Base-by-base conservation (phyloP, 2,797 vertebrate species). In the Cyclura pinguis region DNA sequence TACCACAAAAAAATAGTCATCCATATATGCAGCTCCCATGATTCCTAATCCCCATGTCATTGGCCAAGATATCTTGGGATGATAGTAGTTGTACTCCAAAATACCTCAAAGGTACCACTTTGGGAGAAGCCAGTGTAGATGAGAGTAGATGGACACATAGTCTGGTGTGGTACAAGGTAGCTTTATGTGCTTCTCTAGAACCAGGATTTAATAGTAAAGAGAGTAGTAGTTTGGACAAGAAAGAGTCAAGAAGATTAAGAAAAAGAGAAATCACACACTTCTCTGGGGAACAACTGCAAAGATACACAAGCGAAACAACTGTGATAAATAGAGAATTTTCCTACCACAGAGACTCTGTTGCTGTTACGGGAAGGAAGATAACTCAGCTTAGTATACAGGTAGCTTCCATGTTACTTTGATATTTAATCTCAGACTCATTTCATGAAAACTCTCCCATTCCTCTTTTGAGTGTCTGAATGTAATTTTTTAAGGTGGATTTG, bases 381-480 rank as follows among this genome's bases (percentile, higher is more conserved):
- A 82, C 69, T 90, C 84, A 90, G 8, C 27, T 55, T 87, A 22
- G 81, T 22, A 52, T 88, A 35, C 38, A 82, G 2, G 29, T 89
- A 83, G 77, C 1, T 0, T 89, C 42, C 62, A 10, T 57, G 72
- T 50, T 64, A 18, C 0, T 92, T 91, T 89, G 35, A 81, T 62
- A 85, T 89, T 86, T 50, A 64, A 92, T 91, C 87, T 92, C 57
- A 81, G 64, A 92, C 88, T 32, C 35, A 57, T 86, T 94, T 52
- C 35, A 86, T 80, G n/a, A 82, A 93, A 83, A 4, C 0, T 57
- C 64, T 87, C 14, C 16, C 74, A 8, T 91, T 94, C 29, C 57
- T 77, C 86, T 42, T 83, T 67, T 1, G 74, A 88, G 52, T 87
- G 4, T 35, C 14, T 84, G 57, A 76, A 76, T 24, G 67, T 50